Evolutionary conservation across 2,113 vertebrate genomes (phyloP).

Genomic region (Phoxinus phoxinus): DNA sequence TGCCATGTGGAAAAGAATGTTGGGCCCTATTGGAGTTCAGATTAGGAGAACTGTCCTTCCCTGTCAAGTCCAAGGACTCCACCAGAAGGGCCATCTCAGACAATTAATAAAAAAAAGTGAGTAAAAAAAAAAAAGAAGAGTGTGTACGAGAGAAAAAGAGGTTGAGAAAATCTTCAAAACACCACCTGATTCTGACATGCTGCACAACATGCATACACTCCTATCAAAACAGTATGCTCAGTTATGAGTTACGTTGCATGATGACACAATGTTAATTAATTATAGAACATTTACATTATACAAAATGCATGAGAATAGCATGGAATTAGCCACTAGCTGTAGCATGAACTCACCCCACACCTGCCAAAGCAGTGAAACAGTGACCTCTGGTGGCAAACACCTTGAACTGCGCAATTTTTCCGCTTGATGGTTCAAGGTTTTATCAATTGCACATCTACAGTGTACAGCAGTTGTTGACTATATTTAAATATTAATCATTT

Average conservation of each 20-base stretch:
- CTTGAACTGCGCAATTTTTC: not conserved
- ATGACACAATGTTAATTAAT: not conserved
- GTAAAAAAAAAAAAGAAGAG: not conserved
- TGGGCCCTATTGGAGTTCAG: not conserved
- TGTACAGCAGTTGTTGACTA: not conserved
- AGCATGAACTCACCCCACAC: not conserved
- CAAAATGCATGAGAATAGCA: not conserved
- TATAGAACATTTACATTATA: not conserved
- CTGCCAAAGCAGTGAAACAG: constrained; percentile 5
- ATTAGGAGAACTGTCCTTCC: constrained; percentile 18
- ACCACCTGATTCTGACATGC: not conserved
- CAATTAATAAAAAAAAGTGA: not conserved
- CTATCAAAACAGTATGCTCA: not conserved
- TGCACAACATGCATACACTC: not conserved
- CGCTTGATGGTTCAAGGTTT: not conserved
- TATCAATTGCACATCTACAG: not conserved
- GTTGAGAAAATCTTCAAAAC: not conserved
- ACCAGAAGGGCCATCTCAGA: not conserved
- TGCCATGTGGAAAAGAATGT: not conserved
- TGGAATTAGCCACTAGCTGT: not conserved
- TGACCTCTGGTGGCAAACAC: not conserved
- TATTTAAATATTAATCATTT: constrained; percentile 1
- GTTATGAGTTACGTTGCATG: not conserved
- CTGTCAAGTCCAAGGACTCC: constrained; percentile 7
- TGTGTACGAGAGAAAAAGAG: not conserved